phyloP scores from a whole-genome alignment of 2,797 vertebrate species.

The Capromys pilorides region DNA sequence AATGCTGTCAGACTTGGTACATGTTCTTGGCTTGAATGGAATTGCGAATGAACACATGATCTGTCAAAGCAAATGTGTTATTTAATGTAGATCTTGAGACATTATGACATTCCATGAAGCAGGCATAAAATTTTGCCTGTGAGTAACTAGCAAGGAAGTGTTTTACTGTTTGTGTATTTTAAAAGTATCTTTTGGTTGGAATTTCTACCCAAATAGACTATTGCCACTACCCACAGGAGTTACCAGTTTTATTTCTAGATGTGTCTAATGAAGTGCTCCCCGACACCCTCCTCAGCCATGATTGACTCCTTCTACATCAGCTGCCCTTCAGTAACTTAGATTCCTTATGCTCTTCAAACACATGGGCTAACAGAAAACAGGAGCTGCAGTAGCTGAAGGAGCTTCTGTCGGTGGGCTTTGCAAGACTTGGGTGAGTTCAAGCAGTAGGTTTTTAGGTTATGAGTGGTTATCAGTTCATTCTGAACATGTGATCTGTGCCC shows the following conservation, averaged over 20 bases:
- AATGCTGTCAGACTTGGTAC: conserved; percentile 71
- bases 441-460: neutral
- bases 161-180: conserved; percentile 74
- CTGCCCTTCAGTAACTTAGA: neutral
- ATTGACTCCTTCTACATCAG: neutral
- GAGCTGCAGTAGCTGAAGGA: neutral
- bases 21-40: conserved; percentile 63
- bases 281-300: neutral
- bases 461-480: neutral
- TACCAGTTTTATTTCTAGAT: conserved; percentile 27
- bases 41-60: conserved; percentile 69
- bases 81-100: conserved; percentile 68
- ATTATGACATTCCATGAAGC: conserved; percentile 72
- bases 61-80: conserved; percentile 76
- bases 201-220: neutral
- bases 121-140: conserved; percentile 73
- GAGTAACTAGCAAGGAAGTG: conserved; percentile 70
- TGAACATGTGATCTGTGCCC: neutral
- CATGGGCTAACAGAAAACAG: neutral
- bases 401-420: neutral
- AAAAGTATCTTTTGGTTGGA: conserved; percentile 54
- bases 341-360: neutral
- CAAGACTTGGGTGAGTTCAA: neutral
- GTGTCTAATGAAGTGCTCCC: neutral
- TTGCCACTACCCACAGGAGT: neutral